Conservation (phyloP, 2,113 vertebrate genomes). For the Cichladusa arquata region DNA sequence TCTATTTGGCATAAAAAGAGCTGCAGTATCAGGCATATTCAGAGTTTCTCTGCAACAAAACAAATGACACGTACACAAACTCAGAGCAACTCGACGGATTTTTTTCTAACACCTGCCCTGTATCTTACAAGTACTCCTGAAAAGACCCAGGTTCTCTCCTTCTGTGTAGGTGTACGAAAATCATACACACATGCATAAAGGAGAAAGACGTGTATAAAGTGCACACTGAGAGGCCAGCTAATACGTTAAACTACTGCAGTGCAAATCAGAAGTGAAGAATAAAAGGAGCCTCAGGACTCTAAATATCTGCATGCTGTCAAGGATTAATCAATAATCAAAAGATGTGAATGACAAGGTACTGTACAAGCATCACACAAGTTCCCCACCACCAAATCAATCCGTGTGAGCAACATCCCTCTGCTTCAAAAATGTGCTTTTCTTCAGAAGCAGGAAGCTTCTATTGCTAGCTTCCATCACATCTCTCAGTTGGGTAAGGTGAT, state of each 20-base stretch:
- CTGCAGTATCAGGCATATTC: not conserved
- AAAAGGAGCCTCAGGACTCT: not conserved
- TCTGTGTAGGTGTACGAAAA: not conserved
- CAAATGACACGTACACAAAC: not conserved
- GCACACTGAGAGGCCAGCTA: not conserved
- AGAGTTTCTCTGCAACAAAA: not conserved
- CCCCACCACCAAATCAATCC: not conserved
- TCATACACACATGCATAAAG: not conserved
- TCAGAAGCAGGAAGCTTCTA: constrained; percentile 6
- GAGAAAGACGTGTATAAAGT: not conserved
- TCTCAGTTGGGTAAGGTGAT: not conserved
- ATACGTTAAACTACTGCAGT: not conserved
- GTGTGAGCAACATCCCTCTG: not conserved
- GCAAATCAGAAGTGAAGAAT: not conserved
- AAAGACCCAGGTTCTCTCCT: not conserved
- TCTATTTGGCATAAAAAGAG: not conserved
- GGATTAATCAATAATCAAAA: constrained; percentile 36
- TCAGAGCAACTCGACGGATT: not conserved
- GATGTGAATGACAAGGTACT: not conserved
- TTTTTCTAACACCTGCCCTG: not conserved
- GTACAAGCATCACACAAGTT: not conserved
- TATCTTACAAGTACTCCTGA: not conserved
- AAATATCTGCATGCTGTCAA: not conserved
- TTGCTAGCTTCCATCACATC: not conserved
- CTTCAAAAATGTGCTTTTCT: not conserved